These are phyloP conservation scores for Narcine bancroftii DNA, from an alignment of 2,113 vertebrate species.

Conservation along the genomic window DNA sequence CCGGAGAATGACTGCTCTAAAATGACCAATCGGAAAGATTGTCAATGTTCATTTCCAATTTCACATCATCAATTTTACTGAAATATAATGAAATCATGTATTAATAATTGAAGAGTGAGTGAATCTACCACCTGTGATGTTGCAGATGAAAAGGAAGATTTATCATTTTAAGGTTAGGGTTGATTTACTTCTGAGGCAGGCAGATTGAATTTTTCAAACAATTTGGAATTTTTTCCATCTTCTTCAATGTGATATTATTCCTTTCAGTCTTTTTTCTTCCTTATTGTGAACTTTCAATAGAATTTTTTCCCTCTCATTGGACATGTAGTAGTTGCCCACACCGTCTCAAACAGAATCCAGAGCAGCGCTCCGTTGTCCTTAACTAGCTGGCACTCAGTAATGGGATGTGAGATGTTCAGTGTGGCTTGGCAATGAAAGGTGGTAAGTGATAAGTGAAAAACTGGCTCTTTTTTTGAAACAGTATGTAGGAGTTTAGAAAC, in stretches of 20 bases:
- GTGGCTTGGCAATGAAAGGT: neutral
- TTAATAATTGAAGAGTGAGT: neutral
- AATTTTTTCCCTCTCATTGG: neutral
- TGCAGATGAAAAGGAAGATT: neutral
- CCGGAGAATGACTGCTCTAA: no score
- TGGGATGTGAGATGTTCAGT: neutral
- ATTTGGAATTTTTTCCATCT: neutral
- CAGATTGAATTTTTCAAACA: neutral
- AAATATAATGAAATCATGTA: neutral
- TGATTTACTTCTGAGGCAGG: neutral
- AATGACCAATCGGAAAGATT: neutral
- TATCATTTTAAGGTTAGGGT: neutral
- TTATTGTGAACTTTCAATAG: neutral
- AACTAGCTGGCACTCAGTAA: neutral
- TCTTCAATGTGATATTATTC: neutral
- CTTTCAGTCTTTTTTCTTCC: neutral
- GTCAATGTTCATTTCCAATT: neutral
- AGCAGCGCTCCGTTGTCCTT: neutral
- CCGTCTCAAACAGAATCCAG: neutral
- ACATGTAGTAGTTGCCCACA: neutral
- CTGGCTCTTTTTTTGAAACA: neutral
- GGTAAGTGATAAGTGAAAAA: neutral
- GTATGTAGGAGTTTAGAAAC: no score
- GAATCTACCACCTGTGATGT: neutral
- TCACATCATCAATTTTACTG: neutral